These are phyloP conservation scores for Metaphire vulgaris DNA, from an alignment of 1,140 invertebrate species.

Conservation along the genomic window DNA sequence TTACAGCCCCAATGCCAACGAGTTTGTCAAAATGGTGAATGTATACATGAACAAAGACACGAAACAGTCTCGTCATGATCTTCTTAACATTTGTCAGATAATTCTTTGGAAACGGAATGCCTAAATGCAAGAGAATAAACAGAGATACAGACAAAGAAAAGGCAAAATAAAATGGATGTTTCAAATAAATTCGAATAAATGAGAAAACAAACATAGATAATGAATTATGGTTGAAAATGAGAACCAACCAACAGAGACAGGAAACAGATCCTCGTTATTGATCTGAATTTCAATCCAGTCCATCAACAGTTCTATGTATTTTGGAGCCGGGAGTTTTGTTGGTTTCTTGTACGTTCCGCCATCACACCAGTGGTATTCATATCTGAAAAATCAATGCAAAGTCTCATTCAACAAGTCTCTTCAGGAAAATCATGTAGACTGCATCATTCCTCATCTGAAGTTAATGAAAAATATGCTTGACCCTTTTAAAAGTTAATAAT, in stretches of 20 bases:
- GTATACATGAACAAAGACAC: slow-evolving; percentile 94
- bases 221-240: slow-evolving; percentile 19
- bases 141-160: too few relatives aligned
- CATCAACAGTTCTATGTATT: slow-evolving; percentile 82
- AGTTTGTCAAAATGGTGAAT: too few relatives aligned
- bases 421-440: too few relatives aligned
- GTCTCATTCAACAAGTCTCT: too few relatives aligned
- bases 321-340: slow-evolving; percentile 74
- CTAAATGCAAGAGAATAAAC: slow-evolving; percentile 54
- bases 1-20: slow-evolving; percentile 78
- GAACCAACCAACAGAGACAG: slow-evolving; percentile 66
- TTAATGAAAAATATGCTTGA: too few relatives aligned
- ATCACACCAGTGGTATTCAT: slow-evolving; percentile 92
- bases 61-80: slow-evolving; percentile 80
- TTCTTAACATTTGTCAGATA: slow-evolving; percentile 75
- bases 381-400: too few relatives aligned
- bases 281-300: slow-evolving; percentile 91
- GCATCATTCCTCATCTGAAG: too few relatives aligned
- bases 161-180: slow-evolving; percentile 5
- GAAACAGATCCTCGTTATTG: slow-evolving; percentile 81
- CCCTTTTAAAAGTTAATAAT: too few relatives aligned
- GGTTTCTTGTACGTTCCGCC: slow-evolving; percentile 78
- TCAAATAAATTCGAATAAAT: slow-evolving; percentile 10
- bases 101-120: slow-evolving; percentile 81
- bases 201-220: slow-evolving; percentile 24